Evolutionary conservation across 2,113 vertebrate genomes (phyloP), one percentile per base, ranked within the genome.

Genomic region (Chlorodrepanis virens): DNA sequence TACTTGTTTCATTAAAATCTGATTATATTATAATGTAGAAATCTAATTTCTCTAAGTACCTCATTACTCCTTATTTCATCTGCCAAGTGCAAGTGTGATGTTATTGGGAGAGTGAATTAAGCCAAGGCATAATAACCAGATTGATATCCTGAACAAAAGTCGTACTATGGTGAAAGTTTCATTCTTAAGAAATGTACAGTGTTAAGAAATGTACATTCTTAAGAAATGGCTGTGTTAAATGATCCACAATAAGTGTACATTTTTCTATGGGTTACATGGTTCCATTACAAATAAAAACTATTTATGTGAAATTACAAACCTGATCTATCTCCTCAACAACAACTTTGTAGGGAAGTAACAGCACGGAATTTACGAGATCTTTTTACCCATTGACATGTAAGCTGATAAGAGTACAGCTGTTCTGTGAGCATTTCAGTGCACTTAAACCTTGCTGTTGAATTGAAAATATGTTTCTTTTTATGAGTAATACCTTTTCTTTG

Each of bases 11-110:
- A 97, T 98, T 98, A 98, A 97, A 97, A 96, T 90, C 92, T 96
- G 96, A 97, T 98, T 97, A 97, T 93, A 96, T 92, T 95, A 88
- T 96, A 97, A 98, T 93, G 79, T 92, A 91, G 92, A 97, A 97
- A 98, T 97, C 78, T 97, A 96, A 97, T 98, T 98, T 95, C 78
- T 97, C 35, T 95, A 97, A 98, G 96, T 97, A 94, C 69, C 96
- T 97, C 97, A 96, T 98, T 97, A 97, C 96, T 98, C 95, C 96
- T 97, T 96, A 97, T 98, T 98, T 98, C 72, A 92, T 91, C 93
- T 98, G 96, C 91, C 97, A 98, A 97, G 79, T 92, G 49, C 45
- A 97, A 94, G 81, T 93, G 64, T 42, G 37, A 95, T 96, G 96
- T 97, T 96, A 97, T 93, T 94, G 89, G 91, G 90, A 97, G 95